phyloP scores from a whole-genome alignment of 2,113 vertebrate species.

The Pterocles burchelli region DNA sequence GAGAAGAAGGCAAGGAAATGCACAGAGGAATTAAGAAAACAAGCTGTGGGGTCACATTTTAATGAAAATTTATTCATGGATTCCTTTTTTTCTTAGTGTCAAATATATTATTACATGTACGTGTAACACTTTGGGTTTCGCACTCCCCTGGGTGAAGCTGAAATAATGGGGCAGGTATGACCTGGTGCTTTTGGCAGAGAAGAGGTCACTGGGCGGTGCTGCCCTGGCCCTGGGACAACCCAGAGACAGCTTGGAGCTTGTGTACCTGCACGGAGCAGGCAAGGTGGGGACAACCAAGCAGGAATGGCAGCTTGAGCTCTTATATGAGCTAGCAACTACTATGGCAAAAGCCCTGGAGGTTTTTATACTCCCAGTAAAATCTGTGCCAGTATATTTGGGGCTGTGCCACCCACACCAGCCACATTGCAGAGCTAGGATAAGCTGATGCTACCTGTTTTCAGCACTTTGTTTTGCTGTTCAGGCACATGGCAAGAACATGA shows the following conservation, averaged over 20 bases:
- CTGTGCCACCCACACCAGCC: accelerated
- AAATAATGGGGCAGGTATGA: neutral
- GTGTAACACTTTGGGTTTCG: neutral
- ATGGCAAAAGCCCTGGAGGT: neutral
- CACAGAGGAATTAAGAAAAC: neutral
- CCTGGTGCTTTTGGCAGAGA: accelerated
- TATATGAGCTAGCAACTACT: neutral
- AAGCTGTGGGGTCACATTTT: neutral
- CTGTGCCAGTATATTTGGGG: neutral
- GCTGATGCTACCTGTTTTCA: neutral
- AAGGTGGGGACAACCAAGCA: neutral
- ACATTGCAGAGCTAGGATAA: neutral
- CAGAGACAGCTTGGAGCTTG: neutral
- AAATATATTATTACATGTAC: neutral
- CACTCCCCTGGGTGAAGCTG: neutral
- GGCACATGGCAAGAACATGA: neutral
- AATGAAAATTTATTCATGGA: constrained; percentile 38
- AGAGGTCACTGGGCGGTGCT: neutral
- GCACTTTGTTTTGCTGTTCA: neutral
- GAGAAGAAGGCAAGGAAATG: neutral
- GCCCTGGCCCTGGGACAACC: neutral
- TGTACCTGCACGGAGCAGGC: neutral
- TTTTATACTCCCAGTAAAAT: neutral
- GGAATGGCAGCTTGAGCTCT: neutral
- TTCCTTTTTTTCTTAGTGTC: neutral